These are phyloP conservation scores for Perognathus longimembris DNA, from an alignment of 2,113 vertebrate genomes.

Conservation along the genomic window DNA sequence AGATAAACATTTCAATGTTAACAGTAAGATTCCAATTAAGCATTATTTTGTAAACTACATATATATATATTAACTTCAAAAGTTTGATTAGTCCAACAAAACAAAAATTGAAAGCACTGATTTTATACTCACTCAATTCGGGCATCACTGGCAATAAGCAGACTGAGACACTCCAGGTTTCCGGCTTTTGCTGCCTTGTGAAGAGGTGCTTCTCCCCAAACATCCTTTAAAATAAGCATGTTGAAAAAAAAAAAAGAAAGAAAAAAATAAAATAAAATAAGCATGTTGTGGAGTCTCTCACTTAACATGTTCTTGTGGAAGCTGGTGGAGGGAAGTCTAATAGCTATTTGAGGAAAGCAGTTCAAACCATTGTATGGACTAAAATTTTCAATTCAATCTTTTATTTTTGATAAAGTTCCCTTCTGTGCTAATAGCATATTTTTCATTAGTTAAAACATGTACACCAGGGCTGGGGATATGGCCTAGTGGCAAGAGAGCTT, in stretches of 20 bases:
- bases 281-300: background rate
- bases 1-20: background rate
- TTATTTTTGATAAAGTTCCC: too few relatives aligned
- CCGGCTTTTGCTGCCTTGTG: constrained; percentile 89
- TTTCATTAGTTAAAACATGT: too few relatives aligned
- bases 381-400: background rate
- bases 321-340: background rate
- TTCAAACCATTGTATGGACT: background rate
- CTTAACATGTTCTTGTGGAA: background rate
- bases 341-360: background rate
- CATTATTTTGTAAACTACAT: constrained; percentile 5
- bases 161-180: constrained; percentile 88
- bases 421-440: too few relatives aligned
- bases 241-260: too few relatives aligned
- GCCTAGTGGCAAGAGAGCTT: too few relatives aligned
- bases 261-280: too few relatives aligned
- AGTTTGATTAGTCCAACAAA: constrained; percentile 27
- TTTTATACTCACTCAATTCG: constrained; percentile 86
- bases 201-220: constrained; percentile 87
- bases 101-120: background rate
- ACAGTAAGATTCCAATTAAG: background rate
- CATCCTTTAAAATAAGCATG: constrained; percentile 84
- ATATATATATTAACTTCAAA: background rate
- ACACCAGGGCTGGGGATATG: too few relatives aligned
- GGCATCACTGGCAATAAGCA: constrained; percentile 87